A percentile compares a stretch with the other conserved stretches of the same genome.
phyloP scores from a whole-genome alignment of 2,113 vertebrate species.

The crab-eating macaque (Macaca fascicularis) region T2T-MFA8v1.1 NC_088379.1:71557501-71558000 shows the following conservation, averaged over 20 bases:
- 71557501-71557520: not conserved
- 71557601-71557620: slow-evolving; percentile 42
- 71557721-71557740: slow-evolving; percentile 82
- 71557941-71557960: not conserved
- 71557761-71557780: slow-evolving; percentile 79
- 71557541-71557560: slow-evolving; percentile 28
- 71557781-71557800: slow-evolving; percentile 77
- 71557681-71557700: slow-evolving; percentile 41
- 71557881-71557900: slow-evolving; percentile 16
- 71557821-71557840: slow-evolving; percentile 76
- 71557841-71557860: slow-evolving; percentile 69
- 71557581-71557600: slow-evolving; percentile 46
- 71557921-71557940: not conserved
- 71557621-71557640: not conserved
- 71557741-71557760: slow-evolving; percentile 83
- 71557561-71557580: slow-evolving; percentile 17
- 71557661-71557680: slow-evolving; percentile 18
- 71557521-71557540: not conserved
- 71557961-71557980: not conserved
- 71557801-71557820: slow-evolving; percentile 80
- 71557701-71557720: slow-evolving; percentile 67
- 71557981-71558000: not conserved
- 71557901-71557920: not conserved
- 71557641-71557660: not conserved
- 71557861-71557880: slow-evolving; percentile 25